These are phyloP conservation scores for Trichoplax adhaerens DNA, from an alignment of 37 sponge, comb jelly and placozoan species.

Conservation along the genomic window DNA sequence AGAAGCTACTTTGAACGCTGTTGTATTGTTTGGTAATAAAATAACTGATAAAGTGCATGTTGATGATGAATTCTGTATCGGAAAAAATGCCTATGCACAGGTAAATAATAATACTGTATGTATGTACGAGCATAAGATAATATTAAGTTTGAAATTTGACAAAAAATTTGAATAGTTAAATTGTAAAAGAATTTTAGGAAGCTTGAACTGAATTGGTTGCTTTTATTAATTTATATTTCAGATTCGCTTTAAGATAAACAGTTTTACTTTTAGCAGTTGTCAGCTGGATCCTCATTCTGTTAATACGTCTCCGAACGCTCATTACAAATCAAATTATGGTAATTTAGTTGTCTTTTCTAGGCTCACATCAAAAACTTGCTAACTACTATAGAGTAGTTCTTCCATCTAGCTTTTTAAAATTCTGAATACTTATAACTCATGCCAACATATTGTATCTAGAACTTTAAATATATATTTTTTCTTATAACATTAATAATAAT, in stretches of 20 bases:
- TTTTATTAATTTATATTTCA: background rate
- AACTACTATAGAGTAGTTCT: too few species aligned
- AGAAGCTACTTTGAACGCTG: slow-evolving; percentile 61
- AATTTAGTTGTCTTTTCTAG: background rate
- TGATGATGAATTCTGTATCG: slow-evolving; percentile 59
- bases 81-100: slow-evolving; percentile 55
- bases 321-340: slow-evolving; percentile 39
- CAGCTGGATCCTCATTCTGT: slow-evolving; percentile 55
- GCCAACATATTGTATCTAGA: too few species aligned
- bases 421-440: too few species aligned
- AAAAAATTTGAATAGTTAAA: too few species aligned
- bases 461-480: too few species aligned
- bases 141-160: too few species aligned
- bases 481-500: background rate
- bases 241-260: slow-evolving; percentile 48
- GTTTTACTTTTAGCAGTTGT: slow-evolving; percentile 56
- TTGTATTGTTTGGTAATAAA: slow-evolving; percentile 34
- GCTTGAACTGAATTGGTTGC: too few species aligned
- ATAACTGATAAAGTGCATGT: background rate
- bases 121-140: too few species aligned
- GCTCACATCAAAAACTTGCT: too few species aligned
- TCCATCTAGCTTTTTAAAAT: too few species aligned
- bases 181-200: too few species aligned
- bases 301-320: slow-evolving; percentile 39
- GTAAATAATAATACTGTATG: slow-evolving; percentile 10